phyloP scores from a whole-genome alignment of 2,888 invertebrate species.

The Neoaliturus tenellus region DNA sequence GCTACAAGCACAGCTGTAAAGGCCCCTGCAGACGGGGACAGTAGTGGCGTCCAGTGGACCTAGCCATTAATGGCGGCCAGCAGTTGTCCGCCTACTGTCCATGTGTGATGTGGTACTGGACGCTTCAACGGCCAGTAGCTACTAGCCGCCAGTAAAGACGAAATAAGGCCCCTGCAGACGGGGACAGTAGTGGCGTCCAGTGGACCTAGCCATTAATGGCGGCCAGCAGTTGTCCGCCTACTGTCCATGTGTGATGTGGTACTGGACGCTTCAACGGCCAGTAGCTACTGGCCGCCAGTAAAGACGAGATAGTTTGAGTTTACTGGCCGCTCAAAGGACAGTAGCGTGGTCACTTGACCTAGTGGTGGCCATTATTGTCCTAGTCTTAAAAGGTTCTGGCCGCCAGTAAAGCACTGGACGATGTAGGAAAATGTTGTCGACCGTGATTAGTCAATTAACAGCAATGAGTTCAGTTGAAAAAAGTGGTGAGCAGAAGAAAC shows the following conservation, averaged over 20 bases:
- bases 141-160: background rate
- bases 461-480: constrained; percentile 24
- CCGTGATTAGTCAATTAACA: background rate
- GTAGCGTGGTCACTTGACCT: constrained; percentile 40
- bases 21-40: too few species aligned
- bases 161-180: too few species aligned
- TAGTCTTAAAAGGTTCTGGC: background rate
- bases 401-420: constrained; percentile 12
- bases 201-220: too few species aligned
- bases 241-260: constrained; percentile 1
- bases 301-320: constrained; percentile 32
- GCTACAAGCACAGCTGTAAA: too few species aligned
- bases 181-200: too few species aligned
- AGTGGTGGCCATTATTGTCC: constrained; percentile 24
- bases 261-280: constrained; percentile 46
- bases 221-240: background rate
- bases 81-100: too few species aligned
- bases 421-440: background rate
- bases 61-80: too few species aligned
- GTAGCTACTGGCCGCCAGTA: constrained; percentile 40
- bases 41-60: too few species aligned
- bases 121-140: too few species aligned
- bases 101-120: too few species aligned
- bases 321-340: constrained; percentile 1
- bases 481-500: constrained; percentile 13